Percentiles rank a stretch among this genome's conserved stretches.
Conservation (phyloP, 1,140 invertebrate genomes). For the Carposina sasakii region DNA sequence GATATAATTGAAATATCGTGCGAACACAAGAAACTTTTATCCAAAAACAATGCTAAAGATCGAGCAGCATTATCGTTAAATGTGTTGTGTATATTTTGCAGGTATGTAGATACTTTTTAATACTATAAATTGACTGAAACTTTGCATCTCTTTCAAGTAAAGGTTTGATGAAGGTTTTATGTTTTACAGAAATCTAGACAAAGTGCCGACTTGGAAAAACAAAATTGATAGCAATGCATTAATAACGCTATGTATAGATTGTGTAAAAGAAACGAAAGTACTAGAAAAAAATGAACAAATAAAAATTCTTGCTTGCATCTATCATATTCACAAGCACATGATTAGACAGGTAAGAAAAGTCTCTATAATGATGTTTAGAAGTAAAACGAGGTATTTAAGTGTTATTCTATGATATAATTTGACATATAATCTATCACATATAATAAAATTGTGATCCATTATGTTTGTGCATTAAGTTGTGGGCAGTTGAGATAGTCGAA, state of each 20-base stretch:
- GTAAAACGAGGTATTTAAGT: no score
- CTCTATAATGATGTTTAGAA: no score
- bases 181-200: constrained; percentile 51
- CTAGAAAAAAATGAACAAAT: constrained; percentile 30
- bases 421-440: no score
- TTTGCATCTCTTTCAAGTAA: neutral
- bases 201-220: constrained; percentile 43
- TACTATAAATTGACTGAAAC: neutral
- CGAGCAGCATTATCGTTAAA: constrained; percentile 44
- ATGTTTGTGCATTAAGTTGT: no score
- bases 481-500: no score
- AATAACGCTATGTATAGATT: constrained; percentile 39
- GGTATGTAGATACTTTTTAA: constrained; percentile 27
- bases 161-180: neutral
- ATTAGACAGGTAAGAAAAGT: constrained; percentile 49
- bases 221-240: constrained; percentile 35
- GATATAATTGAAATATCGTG: constrained; percentile 33
- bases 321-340: constrained; percentile 49
- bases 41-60: constrained; percentile 37
- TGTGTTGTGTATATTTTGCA: constrained; percentile 52
- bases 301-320: constrained; percentile 44
- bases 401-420: no score
- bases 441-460: no score
- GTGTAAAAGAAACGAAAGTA: constrained; percentile 36
- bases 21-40: constrained; percentile 33